Conservation (phyloP, 2,113 vertebrate species). For the Nothoprocta pentlandii region DNA sequence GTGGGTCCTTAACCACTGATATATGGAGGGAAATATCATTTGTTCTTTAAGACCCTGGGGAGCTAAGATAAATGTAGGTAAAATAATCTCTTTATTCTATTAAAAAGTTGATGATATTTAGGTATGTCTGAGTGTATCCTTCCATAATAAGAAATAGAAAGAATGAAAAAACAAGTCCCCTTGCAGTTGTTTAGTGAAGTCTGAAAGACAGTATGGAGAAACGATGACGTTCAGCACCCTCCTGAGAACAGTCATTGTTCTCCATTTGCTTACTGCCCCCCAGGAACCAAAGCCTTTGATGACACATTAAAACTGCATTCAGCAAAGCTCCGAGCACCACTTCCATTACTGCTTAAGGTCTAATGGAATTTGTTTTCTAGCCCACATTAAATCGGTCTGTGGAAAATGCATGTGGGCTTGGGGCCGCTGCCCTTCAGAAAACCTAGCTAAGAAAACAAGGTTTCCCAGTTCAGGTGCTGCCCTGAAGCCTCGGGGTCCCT, state of each 20-base stretch:
- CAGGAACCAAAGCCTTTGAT: neutral
- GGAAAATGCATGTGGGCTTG: neutral
- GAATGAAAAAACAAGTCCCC: neutral
- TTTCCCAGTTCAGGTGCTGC: neutral
- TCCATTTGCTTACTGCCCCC: neutral
- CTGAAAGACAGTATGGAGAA: neutral
- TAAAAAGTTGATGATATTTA: neutral
- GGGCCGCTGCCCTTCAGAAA: neutral
- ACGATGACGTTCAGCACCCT: neutral
- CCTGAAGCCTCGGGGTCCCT: neutral
- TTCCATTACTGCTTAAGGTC: neutral
- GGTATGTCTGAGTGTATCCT: neutral
- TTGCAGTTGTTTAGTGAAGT: neutral
- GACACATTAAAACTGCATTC: neutral
- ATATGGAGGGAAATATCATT: fast-evolving
- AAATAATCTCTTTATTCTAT: neutral
- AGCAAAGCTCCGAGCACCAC: neutral
- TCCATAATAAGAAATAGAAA: neutral
- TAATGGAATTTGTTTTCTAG: neutral
- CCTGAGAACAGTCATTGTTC: neutral
- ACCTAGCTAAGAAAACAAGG: neutral
- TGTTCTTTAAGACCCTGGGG: neutral
- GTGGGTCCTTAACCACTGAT: neutral
- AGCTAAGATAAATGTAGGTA: fast-evolving
- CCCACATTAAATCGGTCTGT: neutral